Base-by-base conservation (phyloP, 2,888 invertebrate genomes). In the Microctonus hyperodae region DNA sequence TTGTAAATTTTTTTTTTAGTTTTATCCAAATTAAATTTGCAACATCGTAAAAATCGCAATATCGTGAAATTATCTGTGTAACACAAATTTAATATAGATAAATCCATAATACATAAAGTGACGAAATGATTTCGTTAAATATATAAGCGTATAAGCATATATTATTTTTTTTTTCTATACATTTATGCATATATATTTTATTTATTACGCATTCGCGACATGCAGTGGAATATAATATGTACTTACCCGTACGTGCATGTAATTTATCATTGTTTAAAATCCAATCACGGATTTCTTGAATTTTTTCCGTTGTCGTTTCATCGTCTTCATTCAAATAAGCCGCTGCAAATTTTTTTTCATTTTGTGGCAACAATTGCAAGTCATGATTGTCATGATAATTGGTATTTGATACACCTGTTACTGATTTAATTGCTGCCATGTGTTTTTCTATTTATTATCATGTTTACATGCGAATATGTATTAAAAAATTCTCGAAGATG, bases 21-120 rank as follows among this genome's bases (percentile, higher is more conserved):
- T 71, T 85, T 86, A 2, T 88, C 88, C 4, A 87, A 66, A 74
- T 90, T 84, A 75, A 87, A 90, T 80, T 91, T 91, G 75, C 88
- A 88, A 31, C 87, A 87, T 53, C 89, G 84, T 58, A 91, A 76
- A 78, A 90, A 91, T 22, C 87, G 83, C 22, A 88, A 71, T 62
- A 90, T 84, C 55, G 85, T 85, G 68, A 86, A 83, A 35, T 85
- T 85, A 70, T 88, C 87, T 75, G 79, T 37, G 62, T 1, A 44
- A 55, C 25, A 23, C 23, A 48, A 23, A 33, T 35, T 55, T 48
- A 33, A 16, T 3, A 50, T 31, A 31, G 53, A 50, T 0, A 37
- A 20, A 40, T 2, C 13, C 44, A 68, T 69, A n/a, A n/a, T n/a
- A n/a, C n/a, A n/a, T n/a, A 33, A 44, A 31, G 25, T 28, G 28